These are phyloP conservation scores for Philereme transversata DNA, from an alignment of 2,888 invertebrate genomes.

Conservation along the genomic window DNA sequence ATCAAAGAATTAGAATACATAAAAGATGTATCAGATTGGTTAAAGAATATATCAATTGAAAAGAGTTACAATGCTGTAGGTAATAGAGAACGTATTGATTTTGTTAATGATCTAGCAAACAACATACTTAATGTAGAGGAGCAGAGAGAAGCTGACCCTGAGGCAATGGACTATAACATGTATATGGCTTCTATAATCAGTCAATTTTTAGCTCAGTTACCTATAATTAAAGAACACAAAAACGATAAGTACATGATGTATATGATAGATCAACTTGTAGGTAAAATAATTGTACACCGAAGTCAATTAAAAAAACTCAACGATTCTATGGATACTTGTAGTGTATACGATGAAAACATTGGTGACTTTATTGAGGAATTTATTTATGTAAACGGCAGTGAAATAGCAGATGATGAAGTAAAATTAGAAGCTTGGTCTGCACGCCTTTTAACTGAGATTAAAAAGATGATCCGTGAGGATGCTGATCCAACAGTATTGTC, in stretches of 20 bases:
- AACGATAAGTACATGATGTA: slow-evolving; percentile 31
- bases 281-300: slow-evolving; percentile 39
- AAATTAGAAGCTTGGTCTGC: slow-evolving; percentile 59
- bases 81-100: slow-evolving; percentile 52
- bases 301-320: slow-evolving; percentile 8
- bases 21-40: slow-evolving; percentile 62
- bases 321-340: slow-evolving; percentile 29
- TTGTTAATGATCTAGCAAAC: slow-evolving; percentile 54
- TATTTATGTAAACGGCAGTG: slow-evolving; percentile 48
- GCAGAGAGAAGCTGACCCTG: slow-evolving; percentile 44
- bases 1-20: slow-evolving; percentile 57
- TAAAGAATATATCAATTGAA: slow-evolving; percentile 57
- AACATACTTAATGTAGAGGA: slow-evolving; percentile 56
- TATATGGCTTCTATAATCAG: slow-evolving; percentile 47
- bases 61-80: slow-evolving; percentile 47
- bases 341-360: slow-evolving; percentile 47
- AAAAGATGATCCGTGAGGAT: slow-evolving; percentile 46
- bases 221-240: slow-evolving; percentile 43
- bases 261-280: slow-evolving; percentile 47
- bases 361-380: slow-evolving; percentile 58
- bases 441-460: slow-evolving; percentile 54
- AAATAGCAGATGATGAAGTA: slow-evolving; percentile 56
- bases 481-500: slow-evolving; percentile 38
- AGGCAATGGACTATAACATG: slow-evolving; percentile 49
- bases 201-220: slow-evolving; percentile 43